These are phyloP conservation scores for Zoroaster sp. DNA, from an alignment of 53 echinoderm and acorn worm genomes.

Conservation along the genomic window DNA sequence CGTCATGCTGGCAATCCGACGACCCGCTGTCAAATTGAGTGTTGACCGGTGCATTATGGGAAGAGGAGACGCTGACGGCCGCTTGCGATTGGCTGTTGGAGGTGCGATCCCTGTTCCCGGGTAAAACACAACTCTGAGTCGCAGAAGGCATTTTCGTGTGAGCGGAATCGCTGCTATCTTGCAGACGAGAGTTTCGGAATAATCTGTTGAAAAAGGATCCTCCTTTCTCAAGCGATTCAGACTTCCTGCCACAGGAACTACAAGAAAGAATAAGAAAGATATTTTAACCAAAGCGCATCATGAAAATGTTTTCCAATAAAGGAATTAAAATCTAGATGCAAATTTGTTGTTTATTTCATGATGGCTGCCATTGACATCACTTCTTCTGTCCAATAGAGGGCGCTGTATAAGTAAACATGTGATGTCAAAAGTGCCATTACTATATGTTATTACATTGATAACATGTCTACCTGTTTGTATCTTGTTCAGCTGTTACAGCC, in stretches of 20 bases:
- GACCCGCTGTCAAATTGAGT: not conserved
- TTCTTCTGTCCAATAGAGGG: no score
- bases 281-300: no score
- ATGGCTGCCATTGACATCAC: no score
- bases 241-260: not conserved
- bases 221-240: not conserved
- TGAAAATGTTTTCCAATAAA: no score
- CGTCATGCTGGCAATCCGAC: not conserved
- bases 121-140: not conserved
- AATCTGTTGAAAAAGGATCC: conserved; percentile 21
- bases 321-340: no score
- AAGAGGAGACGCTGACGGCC: not conserved
- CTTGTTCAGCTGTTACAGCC: not conserved
- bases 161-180: not conserved
- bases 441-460: no score
- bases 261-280: not conserved
- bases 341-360: no score
- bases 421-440: no score
- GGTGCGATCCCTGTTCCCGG: not conserved
- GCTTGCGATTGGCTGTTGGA: not conserved
- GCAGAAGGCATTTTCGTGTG: not conserved
- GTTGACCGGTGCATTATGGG: not conserved
- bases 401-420: no score
- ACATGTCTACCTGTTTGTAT: not conserved
- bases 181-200: not conserved